Evolutionary conservation across 2,888 invertebrate species (phyloP).

Genomic region (Sarcophaga rosellei): DNA sequence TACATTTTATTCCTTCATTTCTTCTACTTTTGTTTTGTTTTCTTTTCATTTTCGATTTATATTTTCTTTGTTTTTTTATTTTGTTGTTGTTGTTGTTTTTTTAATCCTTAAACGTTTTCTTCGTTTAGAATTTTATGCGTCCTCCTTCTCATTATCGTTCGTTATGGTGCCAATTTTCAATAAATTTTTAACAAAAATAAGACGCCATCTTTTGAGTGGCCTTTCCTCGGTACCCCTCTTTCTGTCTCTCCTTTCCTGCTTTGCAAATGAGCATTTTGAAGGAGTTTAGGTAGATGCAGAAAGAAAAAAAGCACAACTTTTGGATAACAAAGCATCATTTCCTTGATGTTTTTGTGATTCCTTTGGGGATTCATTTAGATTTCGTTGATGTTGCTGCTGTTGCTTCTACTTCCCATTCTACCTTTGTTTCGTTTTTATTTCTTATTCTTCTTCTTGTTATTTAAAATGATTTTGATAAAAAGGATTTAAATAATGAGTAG

Average conservation of each 20-base stretch:
- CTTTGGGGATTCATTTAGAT: slow-evolving; percentile 63
- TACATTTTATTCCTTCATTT: slow-evolving; percentile 58
- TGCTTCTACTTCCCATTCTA: neutral
- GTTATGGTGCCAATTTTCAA: slow-evolving; percentile 71
- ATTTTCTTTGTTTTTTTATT: slow-evolving; percentile 16
- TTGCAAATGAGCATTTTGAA: slow-evolving; percentile 36
- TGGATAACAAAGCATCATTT: slow-evolving; percentile 63
- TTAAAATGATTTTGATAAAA: slow-evolving; percentile 54
- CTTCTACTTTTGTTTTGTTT: slow-evolving; percentile 11
- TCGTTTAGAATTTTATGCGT: slow-evolving; percentile 44
- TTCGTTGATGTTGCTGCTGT: slow-evolving; percentile 13
- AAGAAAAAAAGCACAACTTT: slow-evolving; percentile 22
- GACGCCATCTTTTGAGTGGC: slow-evolving; percentile 57
- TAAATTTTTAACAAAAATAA: slow-evolving; percentile 68
- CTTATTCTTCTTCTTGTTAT: slow-evolving; percentile 19
- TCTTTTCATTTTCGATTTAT: neutral
- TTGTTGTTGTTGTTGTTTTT: slow-evolving; percentile 16
- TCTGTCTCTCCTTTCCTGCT: neutral
- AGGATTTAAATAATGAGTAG: slow-evolving; percentile 64
- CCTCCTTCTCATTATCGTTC: slow-evolving; percentile 64
- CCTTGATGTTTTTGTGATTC: slow-evolving; percentile 67
- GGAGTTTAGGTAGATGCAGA: neutral
- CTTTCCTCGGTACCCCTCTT: neutral
- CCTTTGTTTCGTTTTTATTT: slow-evolving; percentile 5
- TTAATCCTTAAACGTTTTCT: slow-evolving; percentile 63